phyloP scores from a whole-genome alignment of 2,113 vertebrate species.

The Oenanthe oenanthe region DNA sequence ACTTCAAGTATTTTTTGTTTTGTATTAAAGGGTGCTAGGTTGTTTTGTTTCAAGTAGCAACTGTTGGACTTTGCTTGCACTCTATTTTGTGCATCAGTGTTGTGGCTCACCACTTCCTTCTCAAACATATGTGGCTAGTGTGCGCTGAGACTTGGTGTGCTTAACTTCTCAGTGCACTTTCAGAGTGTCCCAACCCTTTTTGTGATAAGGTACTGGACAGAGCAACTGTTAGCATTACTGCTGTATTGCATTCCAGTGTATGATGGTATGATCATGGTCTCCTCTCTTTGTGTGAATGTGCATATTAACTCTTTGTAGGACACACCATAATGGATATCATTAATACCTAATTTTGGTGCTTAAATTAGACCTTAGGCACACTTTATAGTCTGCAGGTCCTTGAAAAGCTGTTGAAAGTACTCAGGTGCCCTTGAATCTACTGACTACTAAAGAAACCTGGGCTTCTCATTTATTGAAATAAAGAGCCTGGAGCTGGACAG shows the following conservation, averaged over 20 bases:
- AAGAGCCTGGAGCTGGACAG: neutral
- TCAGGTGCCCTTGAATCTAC: neutral
- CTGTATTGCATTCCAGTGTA: neutral
- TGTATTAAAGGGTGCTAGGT: neutral
- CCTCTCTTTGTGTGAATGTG: neutral
- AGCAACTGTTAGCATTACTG: neutral
- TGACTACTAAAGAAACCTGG: neutral
- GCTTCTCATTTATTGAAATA: neutral
- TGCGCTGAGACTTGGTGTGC: neutral
- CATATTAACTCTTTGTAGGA: neutral
- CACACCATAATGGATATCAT: neutral
- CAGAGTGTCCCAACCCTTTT: neutral
- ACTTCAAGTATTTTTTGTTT: neutral
- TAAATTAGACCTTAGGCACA: neutral
- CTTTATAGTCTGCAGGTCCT: neutral
- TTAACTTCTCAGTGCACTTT: neutral
- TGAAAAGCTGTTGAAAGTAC: neutral
- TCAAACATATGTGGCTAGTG: accelerated
- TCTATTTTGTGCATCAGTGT: neutral
- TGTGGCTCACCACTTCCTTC: constrained; percentile 53
- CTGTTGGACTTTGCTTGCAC: constrained; percentile 13
- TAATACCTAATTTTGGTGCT: neutral
- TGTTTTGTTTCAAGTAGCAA: constrained; percentile 5
- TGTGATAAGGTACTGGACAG: neutral
- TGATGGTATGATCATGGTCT: neutral